phyloP scores from a whole-genome alignment of 2,888 invertebrate genomes.

The Drosophila pseudotalamancana region DNA sequence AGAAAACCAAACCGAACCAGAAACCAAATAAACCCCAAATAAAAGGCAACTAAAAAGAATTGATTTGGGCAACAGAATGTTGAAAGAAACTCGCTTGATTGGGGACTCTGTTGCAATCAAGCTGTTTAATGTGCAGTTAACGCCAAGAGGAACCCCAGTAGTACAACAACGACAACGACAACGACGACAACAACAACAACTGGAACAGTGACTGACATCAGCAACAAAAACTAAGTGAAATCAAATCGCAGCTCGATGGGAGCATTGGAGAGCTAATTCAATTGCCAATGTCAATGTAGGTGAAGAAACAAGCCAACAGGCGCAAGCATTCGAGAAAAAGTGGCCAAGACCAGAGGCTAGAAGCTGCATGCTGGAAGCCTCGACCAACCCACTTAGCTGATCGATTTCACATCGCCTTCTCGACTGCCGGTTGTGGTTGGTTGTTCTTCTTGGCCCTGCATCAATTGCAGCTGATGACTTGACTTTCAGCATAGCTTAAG shows the following conservation, averaged over 20 bases:
- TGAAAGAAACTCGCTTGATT: constrained; percentile 32
- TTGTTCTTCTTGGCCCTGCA: constrained; percentile 9
- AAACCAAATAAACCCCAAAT: constrained; percentile 18
- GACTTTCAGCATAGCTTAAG: constrained; percentile 38
- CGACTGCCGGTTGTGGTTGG: constrained; percentile 36
- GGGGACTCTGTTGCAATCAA: constrained; percentile 46
- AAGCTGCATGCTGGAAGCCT: not conserved
- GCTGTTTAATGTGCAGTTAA: constrained; percentile 70
- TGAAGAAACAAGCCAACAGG: constrained; percentile 33
- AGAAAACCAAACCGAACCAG: constrained; percentile 5
- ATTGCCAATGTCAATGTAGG: constrained; percentile 61
- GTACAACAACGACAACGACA: constrained; percentile 2
- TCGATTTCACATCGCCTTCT: constrained; percentile 65
- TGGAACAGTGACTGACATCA: constrained; percentile 5
- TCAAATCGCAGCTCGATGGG: constrained; percentile 22
- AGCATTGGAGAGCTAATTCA: constrained; percentile 48
- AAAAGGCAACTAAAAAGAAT: constrained; percentile 32
- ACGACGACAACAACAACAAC: constrained; percentile 2
- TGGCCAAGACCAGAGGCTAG: not conserved
- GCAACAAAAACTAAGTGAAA: constrained; percentile 22
- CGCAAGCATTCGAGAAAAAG: constrained; percentile 2
- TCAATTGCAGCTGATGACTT: constrained; percentile 53
- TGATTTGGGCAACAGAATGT: constrained; percentile 33
- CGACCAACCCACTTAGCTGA: constrained; percentile 48
- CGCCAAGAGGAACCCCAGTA: constrained; percentile 39